Evolutionary conservation across 37 sponge, comb jelly and placozoan species (phyloP).

Genomic region (Ephydatia muelleri): DNA sequence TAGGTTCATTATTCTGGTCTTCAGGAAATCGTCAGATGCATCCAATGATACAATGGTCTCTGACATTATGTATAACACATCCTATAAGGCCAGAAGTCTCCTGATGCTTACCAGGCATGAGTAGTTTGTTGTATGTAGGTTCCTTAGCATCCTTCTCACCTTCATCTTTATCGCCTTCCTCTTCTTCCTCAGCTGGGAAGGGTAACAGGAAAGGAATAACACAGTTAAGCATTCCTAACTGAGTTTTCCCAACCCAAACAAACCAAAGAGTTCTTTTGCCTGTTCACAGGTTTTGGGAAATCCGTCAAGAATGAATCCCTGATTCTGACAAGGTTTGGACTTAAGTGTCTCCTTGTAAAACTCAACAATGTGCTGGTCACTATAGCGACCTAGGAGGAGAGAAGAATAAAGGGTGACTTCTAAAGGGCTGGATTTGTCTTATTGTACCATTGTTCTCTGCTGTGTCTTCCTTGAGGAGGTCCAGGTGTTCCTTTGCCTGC

Average conservation of each 20-base stretch:
- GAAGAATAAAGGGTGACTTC: neutral
- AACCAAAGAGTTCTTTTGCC: slow-evolving; percentile 81
- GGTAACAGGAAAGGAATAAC: neutral
- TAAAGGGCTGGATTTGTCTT: neutral
- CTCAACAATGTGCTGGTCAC: slow-evolving; percentile 78
- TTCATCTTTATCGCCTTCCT: slow-evolving; percentile 54
- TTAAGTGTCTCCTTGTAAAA: slow-evolving; percentile 82
- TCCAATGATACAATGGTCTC: slow-evolving; percentile 84
- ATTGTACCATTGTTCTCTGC: slow-evolving; percentile 75
- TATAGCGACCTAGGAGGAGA: slow-evolving; percentile 60
- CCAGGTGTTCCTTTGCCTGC: slow-evolving; percentile 77
- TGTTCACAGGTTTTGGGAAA: slow-evolving; percentile 92
- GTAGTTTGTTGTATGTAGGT: slow-evolving; percentile 53
- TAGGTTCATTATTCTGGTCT: slow-evolving; percentile 89
- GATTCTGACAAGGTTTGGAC: slow-evolving; percentile 96
- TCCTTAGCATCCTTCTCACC: slow-evolving; percentile 29
- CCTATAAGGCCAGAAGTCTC: neutral
- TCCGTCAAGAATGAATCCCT: slow-evolving; percentile 93
- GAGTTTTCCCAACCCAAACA: no score
- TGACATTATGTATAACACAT: neutral
- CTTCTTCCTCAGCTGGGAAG: slow-evolving; percentile 47
- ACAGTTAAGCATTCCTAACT: no score
- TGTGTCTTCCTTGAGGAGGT: slow-evolving; percentile 76
- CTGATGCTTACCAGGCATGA: slow-evolving; percentile 81
- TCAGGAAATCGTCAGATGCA: slow-evolving; percentile 84